Evolutionary conservation across 2,797 vertebrate genomes (phyloP), one percentile per base, ranked within the genome.

Genomic region (Echeneis naucrates): DNA sequence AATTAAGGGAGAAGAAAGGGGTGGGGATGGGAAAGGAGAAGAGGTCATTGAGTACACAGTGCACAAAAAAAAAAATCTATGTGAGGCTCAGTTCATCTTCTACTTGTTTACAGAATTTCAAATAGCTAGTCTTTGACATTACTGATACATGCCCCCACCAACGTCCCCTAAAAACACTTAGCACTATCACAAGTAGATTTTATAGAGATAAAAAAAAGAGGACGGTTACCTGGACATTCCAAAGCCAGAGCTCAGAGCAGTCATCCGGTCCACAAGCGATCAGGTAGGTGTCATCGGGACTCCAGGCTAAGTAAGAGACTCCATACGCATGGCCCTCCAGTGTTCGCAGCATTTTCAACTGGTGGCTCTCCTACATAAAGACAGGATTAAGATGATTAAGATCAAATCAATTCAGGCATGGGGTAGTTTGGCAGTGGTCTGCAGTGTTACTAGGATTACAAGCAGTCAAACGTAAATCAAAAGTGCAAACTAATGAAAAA

Each of bases 221-320:
- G n/a, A 32, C 13, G 17, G 5, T 65, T 92, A 99, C 98, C 94
- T 98, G 98, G 88, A 99, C 95, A 80, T 98, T 99, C 98, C 98
- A 99, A 77, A 99, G 97, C 98, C 98, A 99, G 71, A 99, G 96
- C 89, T 99, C 98, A 35, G 98, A 99, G 94, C 98, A 99, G 95
- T 99, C 98, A 72, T 99, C 98, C 16, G 98, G 98, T 76, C 98
- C 98, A 82, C 98, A 99, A 77, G 98, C 98, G 77, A 99, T 97
- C 89, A 99, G 94, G 88, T 98, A 98, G 88, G 94, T 96, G 90
- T 99, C 97, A 58, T 99, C 98, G 0, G 98, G 98, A 92, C 98
- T 99, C 98, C 98, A 99, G 66, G 98, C 98, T 75, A 99, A 95
- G 48, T 99, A 99, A 48, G 98, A 99, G 65, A 99, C 98, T 2